Base-by-base conservation (phyloP, 2,888 invertebrate genomes). In the Creontiades dilutus region DNA sequence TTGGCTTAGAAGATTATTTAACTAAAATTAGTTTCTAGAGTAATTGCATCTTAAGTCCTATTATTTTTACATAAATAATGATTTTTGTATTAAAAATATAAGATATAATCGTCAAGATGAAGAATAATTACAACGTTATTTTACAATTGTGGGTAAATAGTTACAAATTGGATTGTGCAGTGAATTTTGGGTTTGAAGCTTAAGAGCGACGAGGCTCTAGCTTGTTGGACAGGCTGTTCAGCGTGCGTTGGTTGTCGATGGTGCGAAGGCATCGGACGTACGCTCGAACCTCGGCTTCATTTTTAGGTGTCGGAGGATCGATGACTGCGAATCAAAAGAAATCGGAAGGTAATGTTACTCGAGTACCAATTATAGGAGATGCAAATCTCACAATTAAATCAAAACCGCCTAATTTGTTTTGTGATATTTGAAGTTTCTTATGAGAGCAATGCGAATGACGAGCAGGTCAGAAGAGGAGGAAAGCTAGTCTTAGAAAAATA, bases 181-280 rank as follows among this genome's bases (percentile, higher is more conserved):
- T 37, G 37, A 37, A 7, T 37, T 37, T 4, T 37, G 7, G 37
- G 37, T 37, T 37, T 37, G 46, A 16, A 52, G 37, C 61, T 84
- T 94, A 94, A 92, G 94, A 94, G 91, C 95, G 93, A 92, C 95
- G 94, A 90, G 95, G 95, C 93, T 97, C 97, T 92, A 96, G 93
- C 93, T 96, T 96, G 93, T 96, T 96, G n/a, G 97, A 97, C 93
- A 97, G 94, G 92, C 96, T 95, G 90, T 96, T 96, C 90, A 97
- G 93, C 82, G 95, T 94, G 92, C 96, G 94, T 93, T 97, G 97
- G 94, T 97, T 96, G 94, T 97, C 97, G 92, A 97, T 96, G 86
- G 96, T 96, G 92, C 96, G 94, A 92, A 97, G 94, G 93, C 96
- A 96, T 92, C 96, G 95, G 91, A 96, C 95, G 93, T 96, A 96